Base-by-base conservation (phyloP, 2,888 invertebrate genomes). In the Plutella xylostella region DNA sequence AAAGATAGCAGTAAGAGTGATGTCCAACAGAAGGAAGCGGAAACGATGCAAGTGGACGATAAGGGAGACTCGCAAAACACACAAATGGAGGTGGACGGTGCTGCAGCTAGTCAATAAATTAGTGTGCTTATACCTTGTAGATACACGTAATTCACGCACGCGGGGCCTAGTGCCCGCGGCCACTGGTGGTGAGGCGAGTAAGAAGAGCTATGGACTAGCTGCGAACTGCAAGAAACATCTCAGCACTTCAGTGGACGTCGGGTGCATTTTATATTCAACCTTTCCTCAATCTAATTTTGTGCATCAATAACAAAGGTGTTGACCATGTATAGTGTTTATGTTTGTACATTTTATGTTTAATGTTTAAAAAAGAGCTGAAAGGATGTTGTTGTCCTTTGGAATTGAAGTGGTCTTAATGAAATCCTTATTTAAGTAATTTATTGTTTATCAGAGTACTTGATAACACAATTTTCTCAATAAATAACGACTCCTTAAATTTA, bases 401-500 rank as follows among this genome's bases (percentile, higher is more conserved):
- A 73, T 72, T 68, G 55, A 70, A 69, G 61, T 59, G 67, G 69
- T 72, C 64, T 61, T 63, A 64, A 66, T 66, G 58, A 63, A 68
- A 66, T 71, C 73, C 69, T 73, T 31, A 66, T 63, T 67, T 67
- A 73, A 69, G 72, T 79, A 72, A 78, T 79, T 83, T 82, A 82
- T 83, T 79, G 79, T 78, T 79, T 78, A 82, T 78, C 78, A 68
- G 62, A 61, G 11, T 11, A 70, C 61, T 65, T 69, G 82, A 74
- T 80, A 80, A 83, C 80, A 72, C 68, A 74, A 74, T 73, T 80
- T 79, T 78, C 65, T 72, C 65, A 80, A 80, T 80, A 80, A 82
- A 82, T 64, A 61, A 67, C 71, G 61, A 75, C 70, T 70, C 60
- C 60, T 63, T 55, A 61, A 41, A n/a, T 19, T 28, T 37, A 20